Conservation (phyloP, 2,113 vertebrate genomes). For the Halichoerus grypus region DNA sequence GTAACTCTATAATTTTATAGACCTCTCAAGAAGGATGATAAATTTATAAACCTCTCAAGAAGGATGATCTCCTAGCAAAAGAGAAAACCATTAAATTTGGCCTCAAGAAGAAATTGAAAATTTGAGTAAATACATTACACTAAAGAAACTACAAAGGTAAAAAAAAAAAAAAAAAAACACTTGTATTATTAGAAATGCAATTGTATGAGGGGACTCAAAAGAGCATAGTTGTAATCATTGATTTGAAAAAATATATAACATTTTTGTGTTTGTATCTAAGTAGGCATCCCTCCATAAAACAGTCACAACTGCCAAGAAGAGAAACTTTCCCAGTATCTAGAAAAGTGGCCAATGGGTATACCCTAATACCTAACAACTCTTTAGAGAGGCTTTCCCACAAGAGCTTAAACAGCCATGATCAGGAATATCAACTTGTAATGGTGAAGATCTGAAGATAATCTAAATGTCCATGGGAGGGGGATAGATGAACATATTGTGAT, state of each 20-base stretch:
- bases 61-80: slow-evolving; percentile 15
- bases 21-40: not conserved
- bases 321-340: not conserved
- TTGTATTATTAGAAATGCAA: not conserved
- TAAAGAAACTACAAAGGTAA: not conserved
- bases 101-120: not conserved
- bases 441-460: not conserved
- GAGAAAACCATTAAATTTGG: not conserved
- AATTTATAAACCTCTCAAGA: not conserved
- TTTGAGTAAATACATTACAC: not conserved
- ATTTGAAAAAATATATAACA: not conserved
- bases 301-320: not conserved
- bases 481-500: not conserved
- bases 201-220: not conserved
- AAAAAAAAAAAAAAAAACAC: not conserved
- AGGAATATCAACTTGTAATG: not conserved
- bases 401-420: not conserved
- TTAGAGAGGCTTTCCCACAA: not conserved
- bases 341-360: too few relatives aligned
- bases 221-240: not conserved
- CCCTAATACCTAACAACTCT: not conserved
- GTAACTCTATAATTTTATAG: not conserved
- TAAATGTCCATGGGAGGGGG: not conserved
- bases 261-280: not conserved
- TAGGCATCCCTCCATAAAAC: not conserved